A percentile compares a stretch with the other conserved stretches of the same genome.
Conservation (phyloP, 2,113 vertebrate genomes). For the Cynoglossus semilaevis region DNA sequence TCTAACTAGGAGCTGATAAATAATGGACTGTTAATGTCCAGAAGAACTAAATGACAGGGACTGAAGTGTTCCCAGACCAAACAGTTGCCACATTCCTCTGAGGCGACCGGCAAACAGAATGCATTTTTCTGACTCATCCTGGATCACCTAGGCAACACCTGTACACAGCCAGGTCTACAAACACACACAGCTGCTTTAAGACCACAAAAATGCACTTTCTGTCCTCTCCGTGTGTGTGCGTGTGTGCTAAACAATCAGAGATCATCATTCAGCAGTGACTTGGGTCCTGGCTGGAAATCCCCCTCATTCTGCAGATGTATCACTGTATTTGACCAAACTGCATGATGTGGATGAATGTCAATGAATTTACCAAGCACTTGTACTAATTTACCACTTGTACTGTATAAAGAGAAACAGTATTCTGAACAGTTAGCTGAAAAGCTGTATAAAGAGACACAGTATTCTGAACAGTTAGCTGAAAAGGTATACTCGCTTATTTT, state of each 20-base stretch:
- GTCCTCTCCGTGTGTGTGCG: slow-evolving; percentile 21
- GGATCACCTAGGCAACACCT: slow-evolving; percentile 60
- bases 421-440: too few relatives aligned
- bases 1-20: slow-evolving; percentile 4
- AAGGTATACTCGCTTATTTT: too few relatives aligned
- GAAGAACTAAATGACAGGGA: slow-evolving; percentile 14
- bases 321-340: slow-evolving; percentile 52
- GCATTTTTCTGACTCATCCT: slow-evolving; percentile 49
- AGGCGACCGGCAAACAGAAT: slow-evolving; percentile 39
- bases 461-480: too few relatives aligned
- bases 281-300: slow-evolving; percentile 52
- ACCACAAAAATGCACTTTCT: slow-evolving; percentile 39
- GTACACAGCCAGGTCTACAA: slow-evolving; percentile 39
- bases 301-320: slow-evolving; percentile 33
- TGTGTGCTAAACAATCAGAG: slow-evolving; percentile 37
- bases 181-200: slow-evolving; percentile 42
- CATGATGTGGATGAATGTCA: slow-evolving; percentile 3
- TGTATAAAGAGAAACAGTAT: too few relatives aligned
- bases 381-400: too few relatives aligned
- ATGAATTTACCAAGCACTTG: too few relatives aligned
- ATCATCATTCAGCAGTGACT: slow-evolving; percentile 31
- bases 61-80: slow-evolving; percentile 27
- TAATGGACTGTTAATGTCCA: slow-evolving; percentile 44
- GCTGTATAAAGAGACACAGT: too few relatives aligned
- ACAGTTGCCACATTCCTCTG: slow-evolving; percentile 46